Base-by-base conservation (phyloP, 2,113 vertebrate genomes). In the Oenanthe oenanthe region DNA sequence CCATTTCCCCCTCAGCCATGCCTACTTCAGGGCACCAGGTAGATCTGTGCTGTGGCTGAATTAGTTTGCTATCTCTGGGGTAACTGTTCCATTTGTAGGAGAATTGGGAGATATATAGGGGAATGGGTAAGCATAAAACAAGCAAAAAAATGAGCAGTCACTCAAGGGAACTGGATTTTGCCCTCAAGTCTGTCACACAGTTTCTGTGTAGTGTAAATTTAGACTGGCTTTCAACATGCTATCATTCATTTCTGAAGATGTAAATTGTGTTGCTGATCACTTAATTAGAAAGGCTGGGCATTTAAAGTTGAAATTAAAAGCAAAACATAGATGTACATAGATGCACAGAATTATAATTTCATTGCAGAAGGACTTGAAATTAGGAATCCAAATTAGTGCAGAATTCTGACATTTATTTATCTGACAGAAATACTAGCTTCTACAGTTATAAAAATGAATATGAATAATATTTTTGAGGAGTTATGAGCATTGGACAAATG, bases 1-100 rank as follows among this genome's bases (percentile, higher is more conserved):
- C 58, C 56, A 66, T 91, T 95, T 93, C 43, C 79, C 89, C 63
- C 71, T 82, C 63, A 93, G 89, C 74, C 24, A 77, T 93, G 82
- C 72, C 47, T 88, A 70, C 51, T 85, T 47, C 63, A 40, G 36
- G 51, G 40, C 50, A 89, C 85, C 92, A 91, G 93, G 88, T 97
- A 93, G 74, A 65, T 72, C 34, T 71, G 74, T 66, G 36, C 67
- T 51, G n/a, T 51, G n/a, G 48, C 40, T 71, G 89, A 88, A 88
- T 79, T 85, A 85, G 24, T 91, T 88, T 88, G 16, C 56, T 94
- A 7, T 90, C 75, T 85, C 32, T 77, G 40, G 71, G 24, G 45
- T 51, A 91, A 73, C 72, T 29, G 47, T 77, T 80, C 40, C 32
- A 25, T 92, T 94, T 90, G 29, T 60, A 3, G 3, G 38, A 92